A percentile compares a stretch with the other conserved stretches of the same genome.
Conservation (phyloP, 2,888 invertebrate genomes). For the Amorpha juglandis region DNA sequence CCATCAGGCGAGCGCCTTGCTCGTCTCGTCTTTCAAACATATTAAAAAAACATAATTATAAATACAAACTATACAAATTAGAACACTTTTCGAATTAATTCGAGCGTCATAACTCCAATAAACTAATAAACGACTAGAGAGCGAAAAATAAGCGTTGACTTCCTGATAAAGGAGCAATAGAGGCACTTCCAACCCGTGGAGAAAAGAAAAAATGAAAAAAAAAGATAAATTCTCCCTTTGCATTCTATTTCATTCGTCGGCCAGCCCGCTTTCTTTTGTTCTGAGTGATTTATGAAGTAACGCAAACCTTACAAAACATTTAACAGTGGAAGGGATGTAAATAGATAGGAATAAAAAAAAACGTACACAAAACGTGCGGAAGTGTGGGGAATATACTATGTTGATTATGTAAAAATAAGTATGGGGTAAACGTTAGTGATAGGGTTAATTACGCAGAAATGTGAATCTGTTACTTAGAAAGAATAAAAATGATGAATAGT, state of each 20-base stretch:
- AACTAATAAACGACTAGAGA: constrained; percentile 41
- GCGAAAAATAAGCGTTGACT: constrained; percentile 53
- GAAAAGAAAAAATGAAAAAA: constrained; percentile 47
- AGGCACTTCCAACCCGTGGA: constrained; percentile 46
- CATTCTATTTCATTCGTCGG: constrained; percentile 45
- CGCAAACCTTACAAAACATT: constrained; percentile 64
- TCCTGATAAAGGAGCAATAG: constrained; percentile 52
- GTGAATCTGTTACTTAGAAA: not conserved
- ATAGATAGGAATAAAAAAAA: constrained; percentile 53
- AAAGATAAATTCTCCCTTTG: constrained; percentile 53
- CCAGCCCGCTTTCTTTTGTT: constrained; percentile 57
- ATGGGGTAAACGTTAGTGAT: constrained; percentile 20
- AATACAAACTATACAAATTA: too few species aligned
- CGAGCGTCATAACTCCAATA: constrained; percentile 30
- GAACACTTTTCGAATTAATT: not conserved
- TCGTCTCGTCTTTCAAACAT: too few species aligned
- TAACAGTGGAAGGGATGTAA: constrained; percentile 55
- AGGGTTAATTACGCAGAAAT: constrained; percentile 6
- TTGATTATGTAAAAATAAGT: constrained; percentile 1
- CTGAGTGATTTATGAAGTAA: constrained; percentile 66
- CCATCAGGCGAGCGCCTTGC: too few species aligned
- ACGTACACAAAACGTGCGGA: constrained; percentile 28
- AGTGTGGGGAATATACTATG: constrained; percentile 20
- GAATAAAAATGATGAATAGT: too few species aligned
- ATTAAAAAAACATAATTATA: too few species aligned